phyloP scores from a whole-genome alignment of 1,140 invertebrate species.

The Bombus breviceps region DNA sequence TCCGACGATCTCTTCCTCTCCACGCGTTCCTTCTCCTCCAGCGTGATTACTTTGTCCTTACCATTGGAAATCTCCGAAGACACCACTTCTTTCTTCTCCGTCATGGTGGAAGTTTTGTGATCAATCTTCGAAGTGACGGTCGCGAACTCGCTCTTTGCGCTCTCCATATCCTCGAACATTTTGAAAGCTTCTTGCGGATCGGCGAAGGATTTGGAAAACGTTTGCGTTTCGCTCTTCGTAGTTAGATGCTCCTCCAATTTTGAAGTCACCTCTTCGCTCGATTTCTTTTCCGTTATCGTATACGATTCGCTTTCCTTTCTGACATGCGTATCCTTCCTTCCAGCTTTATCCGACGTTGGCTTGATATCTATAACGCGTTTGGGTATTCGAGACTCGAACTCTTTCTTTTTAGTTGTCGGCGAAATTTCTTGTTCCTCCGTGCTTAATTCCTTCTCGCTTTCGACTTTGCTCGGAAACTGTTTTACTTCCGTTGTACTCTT shows the following conservation, averaged over 20 bases:
- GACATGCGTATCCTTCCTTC: slow-evolving; percentile 47
- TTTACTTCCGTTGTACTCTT: slow-evolving; percentile 35
- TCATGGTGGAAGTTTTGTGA: slow-evolving; percentile 66
- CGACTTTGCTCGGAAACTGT: not conserved
- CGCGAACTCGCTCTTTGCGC: slow-evolving; percentile 56
- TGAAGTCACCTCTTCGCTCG: slow-evolving; percentile 71
- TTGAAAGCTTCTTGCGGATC: slow-evolving; percentile 67
- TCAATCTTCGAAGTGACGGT: slow-evolving; percentile 74
- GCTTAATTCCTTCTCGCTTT: not conserved
- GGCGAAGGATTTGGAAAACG: slow-evolving; percentile 68
- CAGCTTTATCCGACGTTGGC: slow-evolving; percentile 29
- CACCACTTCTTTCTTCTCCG: slow-evolving; percentile 74
- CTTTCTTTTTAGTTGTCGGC: slow-evolving; percentile 59
- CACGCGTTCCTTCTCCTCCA: slow-evolving; percentile 74
- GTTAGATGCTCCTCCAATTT: slow-evolving; percentile 69
- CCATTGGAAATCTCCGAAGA: slow-evolving; percentile 74
- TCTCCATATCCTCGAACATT: slow-evolving; percentile 64
- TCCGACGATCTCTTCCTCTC: slow-evolving; percentile 72
- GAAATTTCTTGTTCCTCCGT: not conserved
- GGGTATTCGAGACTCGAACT: slow-evolving; percentile 76
- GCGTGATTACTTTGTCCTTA: slow-evolving; percentile 69
- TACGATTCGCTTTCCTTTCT: slow-evolving; percentile 59
- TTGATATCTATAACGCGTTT: slow-evolving; percentile 63
- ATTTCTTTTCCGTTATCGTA: slow-evolving; percentile 71
- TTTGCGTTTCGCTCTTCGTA: slow-evolving; percentile 69